Percentiles rank a stretch among this genome's conserved stretches.
phyloP scores from a whole-genome alignment of 2,797 vertebrate species.

The Bufotes viridis region DNA sequence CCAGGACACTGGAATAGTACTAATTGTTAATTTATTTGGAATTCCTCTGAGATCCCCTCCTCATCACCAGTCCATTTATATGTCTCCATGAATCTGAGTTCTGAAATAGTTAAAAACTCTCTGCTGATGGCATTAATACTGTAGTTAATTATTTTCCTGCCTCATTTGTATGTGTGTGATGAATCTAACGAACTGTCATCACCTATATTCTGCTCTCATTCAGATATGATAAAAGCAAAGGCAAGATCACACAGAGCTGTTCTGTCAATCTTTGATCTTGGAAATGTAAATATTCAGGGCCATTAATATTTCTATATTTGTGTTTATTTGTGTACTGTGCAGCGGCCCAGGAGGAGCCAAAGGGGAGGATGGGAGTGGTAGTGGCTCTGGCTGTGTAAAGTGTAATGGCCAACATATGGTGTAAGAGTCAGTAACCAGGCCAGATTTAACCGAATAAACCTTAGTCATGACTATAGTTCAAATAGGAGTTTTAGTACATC shows the following conservation, averaged over 20 bases:
- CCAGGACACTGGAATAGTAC: too few relatives aligned
- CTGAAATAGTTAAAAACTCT: neutral
- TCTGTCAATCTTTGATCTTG: constrained; percentile 15
- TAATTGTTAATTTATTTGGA: too few relatives aligned
- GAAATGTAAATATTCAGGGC: neutral
- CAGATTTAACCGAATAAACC: too few relatives aligned
- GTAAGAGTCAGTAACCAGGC: too few relatives aligned
- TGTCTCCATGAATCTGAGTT: neutral
- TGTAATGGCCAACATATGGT: too few relatives aligned
- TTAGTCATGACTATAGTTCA: too few relatives aligned
- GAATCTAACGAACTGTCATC: neutral
- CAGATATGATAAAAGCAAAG: constrained; percentile 8
- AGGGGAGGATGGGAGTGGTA: neutral
- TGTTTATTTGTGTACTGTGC: neutral
- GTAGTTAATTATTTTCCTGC: neutral
- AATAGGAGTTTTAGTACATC: too few relatives aligned
- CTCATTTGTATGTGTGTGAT: neutral
- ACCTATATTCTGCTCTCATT: neutral
- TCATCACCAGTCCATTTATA: neutral
- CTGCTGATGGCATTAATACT: too few relatives aligned
- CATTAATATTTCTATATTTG: neutral
- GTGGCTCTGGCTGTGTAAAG: too few relatives aligned
- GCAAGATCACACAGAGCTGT: neutral
- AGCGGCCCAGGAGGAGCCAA: neutral
- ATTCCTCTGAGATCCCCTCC: too few relatives aligned